Percentiles rank a stretch among this genome's conserved stretches.
These are phyloP conservation scores for Edolisoma coerulescens DNA, from an alignment of 2,113 vertebrate species.

Conservation along the genomic window DNA sequence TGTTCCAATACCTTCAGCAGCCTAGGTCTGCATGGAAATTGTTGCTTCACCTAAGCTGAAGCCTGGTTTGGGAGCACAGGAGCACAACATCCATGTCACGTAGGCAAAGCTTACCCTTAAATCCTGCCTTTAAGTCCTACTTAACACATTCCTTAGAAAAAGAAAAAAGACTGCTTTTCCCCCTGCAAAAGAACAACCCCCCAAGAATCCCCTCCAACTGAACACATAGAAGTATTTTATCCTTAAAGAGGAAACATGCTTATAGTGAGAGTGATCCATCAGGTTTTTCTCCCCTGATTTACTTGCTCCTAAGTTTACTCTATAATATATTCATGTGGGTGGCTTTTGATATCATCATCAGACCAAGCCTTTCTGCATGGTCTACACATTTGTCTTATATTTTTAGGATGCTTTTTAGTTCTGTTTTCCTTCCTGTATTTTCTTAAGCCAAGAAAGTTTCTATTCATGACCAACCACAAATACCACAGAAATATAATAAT, in stretches of 20 bases:
- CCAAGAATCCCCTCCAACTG: background rate
- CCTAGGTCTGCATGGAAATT: background rate
- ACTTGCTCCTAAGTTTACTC: background rate
- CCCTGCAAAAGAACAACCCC: rapidly evolving
- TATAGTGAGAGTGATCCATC: background rate
- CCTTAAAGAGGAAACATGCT: background rate
- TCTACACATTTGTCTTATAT: background rate
- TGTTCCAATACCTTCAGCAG: background rate
- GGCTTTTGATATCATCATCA: background rate
- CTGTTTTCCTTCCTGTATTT: background rate
- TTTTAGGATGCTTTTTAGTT: background rate
- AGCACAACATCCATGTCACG: background rate
- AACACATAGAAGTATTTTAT: background rate
- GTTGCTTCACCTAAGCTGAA: background rate
- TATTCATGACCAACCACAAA: background rate
- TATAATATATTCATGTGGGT: background rate
- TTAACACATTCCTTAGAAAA: background rate
- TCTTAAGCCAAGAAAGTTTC: background rate
- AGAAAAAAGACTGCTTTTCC: rapidly evolving
- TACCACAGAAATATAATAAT: background rate
- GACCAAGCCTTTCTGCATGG: background rate
- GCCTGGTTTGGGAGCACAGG: background rate
- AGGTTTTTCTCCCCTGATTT: background rate
- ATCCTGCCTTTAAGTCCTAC: background rate
- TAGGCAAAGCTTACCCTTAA: background rate